Evolutionary conservation across 2,113 vertebrate species (phyloP), one percentile per base, ranked within the genome.

Genomic region (Carassius auratus): DNA sequence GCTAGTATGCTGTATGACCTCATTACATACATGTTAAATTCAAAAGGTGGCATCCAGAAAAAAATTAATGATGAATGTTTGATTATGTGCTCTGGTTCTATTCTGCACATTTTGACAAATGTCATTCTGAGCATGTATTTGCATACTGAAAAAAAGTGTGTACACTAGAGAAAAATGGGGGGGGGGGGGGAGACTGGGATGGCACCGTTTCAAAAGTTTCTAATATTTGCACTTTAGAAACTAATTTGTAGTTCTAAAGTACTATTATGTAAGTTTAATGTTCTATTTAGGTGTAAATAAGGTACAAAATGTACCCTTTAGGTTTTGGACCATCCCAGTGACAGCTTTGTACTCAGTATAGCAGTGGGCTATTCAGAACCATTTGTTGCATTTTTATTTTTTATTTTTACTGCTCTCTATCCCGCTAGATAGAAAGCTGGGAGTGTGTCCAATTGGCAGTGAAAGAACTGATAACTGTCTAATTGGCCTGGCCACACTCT

Each of bases 381-480:
- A 50, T 76, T 61, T 61, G 21, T 61, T 61, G 57, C 21, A 61
- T 61, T n/a, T 61, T 30, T 30, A 2, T 30, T 30, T 30, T 30
- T 30, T 1, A 2, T 30, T 61, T 55, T 61, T 61, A n/a, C 57
- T 61, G 57, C 21, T 61, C 57, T 21, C 8, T 61, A 21, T 59
- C 55, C 55, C 19, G 13, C 14, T 33, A 73, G 36, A 73, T 8
- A 77, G 79, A 81, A 23, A 81, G 42, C 64, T 69, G 80, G 64
- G 80, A 82, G 36, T 69, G 80, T 82, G 64, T 69, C 80, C 80
- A 82, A 55, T 33, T 10, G n/a, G 64, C 64, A 82, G 7, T 69
- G 64, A 52, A 48, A 21, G 36, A 71, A 26, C 38, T 82, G 80
- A 82, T 82, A 42, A 36, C 62, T 82, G 17, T 71, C 78, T 55